Percentiles rank a stretch among this genome's conserved stretches.
phyloP scores from a whole-genome alignment of 2,113 vertebrate genomes.

The Jacana jacana region DNA sequence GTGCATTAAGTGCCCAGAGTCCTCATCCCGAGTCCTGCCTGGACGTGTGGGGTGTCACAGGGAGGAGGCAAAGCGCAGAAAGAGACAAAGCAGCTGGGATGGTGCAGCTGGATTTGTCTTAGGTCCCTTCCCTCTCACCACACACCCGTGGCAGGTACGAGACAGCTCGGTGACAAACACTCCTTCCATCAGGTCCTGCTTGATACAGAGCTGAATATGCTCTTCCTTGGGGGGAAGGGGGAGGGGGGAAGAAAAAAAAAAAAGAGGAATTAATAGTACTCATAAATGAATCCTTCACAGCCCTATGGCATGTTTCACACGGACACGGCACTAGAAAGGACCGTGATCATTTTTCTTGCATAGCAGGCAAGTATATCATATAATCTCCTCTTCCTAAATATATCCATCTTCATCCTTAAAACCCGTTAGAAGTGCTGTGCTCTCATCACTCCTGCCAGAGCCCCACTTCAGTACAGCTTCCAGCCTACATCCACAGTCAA shows the following conservation, averaged over 20 bases:
- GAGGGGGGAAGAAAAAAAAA: no score
- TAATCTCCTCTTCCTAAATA: not conserved
- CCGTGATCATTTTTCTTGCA: not conserved
- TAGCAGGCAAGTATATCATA: not conserved
- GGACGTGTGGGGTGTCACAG: not conserved
- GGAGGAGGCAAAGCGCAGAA: not conserved
- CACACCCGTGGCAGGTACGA: not conserved
- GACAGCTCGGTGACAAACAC: not conserved
- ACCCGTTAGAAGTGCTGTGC: not conserved
- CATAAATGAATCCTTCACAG: constrained; percentile 2
- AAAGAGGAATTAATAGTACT: not conserved
- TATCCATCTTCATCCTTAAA: not conserved
- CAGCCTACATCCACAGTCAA: not conserved
- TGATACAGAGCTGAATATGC: not conserved
- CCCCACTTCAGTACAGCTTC: not conserved
- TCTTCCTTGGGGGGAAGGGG: not conserved
- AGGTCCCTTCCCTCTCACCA: not conserved
- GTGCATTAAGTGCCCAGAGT: not conserved
- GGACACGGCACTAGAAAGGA: not conserved
- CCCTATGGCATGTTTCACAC: not conserved
- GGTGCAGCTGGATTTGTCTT: not conserved
- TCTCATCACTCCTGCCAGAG: not conserved
- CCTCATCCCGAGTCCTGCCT: not conserved
- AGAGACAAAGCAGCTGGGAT: not conserved
- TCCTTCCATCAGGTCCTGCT: not conserved